These are phyloP conservation scores for Orestias chungarensis DNA, from an alignment of 2,797 vertebrate genomes.

Conservation along the genomic window DNA sequence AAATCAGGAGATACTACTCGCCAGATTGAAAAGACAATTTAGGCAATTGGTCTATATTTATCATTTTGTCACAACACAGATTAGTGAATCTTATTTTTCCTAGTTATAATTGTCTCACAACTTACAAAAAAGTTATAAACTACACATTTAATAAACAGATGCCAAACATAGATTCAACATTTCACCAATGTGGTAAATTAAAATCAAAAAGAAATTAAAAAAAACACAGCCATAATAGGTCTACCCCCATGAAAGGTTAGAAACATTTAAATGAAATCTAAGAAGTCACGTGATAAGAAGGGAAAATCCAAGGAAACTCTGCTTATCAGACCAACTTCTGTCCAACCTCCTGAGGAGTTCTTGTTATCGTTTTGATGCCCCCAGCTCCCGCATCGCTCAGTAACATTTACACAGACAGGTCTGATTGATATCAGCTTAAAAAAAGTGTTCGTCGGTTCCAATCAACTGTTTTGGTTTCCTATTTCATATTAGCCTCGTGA, in stretches of 20 bases:
- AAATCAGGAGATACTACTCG: not conserved
- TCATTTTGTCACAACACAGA: not conserved
- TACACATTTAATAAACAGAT: not conserved
- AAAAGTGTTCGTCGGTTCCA: not conserved
- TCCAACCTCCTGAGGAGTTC: not conserved
- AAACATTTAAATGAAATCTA: not conserved
- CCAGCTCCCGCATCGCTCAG: not conserved
- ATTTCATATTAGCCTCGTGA: not conserved
- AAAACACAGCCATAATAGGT: not conserved
- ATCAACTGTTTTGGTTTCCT: not conserved
- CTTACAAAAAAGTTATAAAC: too few relatives aligned
- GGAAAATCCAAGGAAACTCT: not conserved
- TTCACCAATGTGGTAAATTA: not conserved
- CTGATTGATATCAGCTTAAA: constrained; percentile 4
- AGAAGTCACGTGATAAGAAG: not conserved
- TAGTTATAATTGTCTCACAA: not conserved
- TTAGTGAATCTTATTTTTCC: not conserved
- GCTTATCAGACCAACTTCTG: not conserved
- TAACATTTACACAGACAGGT: constrained; percentile 2
- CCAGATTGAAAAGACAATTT: not conserved
- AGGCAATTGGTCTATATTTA: not conserved
- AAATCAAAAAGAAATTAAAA: not conserved
- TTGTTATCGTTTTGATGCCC: not conserved
- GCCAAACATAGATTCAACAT: not conserved
- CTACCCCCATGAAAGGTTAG: not conserved